These are phyloP conservation scores for Florisuga fusca DNA, from an alignment of 2,797 vertebrate species.

Conservation along the genomic window DNA sequence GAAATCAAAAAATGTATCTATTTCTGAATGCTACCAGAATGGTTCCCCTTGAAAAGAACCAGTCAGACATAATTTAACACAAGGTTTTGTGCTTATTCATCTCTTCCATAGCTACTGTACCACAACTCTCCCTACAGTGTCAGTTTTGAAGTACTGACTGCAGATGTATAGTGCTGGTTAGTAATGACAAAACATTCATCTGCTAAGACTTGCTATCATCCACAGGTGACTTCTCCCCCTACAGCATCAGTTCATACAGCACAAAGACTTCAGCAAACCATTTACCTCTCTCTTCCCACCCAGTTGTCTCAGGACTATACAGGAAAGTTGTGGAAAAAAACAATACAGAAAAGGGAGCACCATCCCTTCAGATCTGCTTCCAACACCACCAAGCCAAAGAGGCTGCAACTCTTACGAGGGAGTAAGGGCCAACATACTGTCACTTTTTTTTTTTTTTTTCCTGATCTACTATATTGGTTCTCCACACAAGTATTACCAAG, in stretches of 20 bases:
- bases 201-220: background rate
- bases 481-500: background rate
- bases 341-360: background rate
- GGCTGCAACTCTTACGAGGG: background rate
- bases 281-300: background rate
- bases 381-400: background rate
- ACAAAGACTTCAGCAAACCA: background rate
- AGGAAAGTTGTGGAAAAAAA: background rate
- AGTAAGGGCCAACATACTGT: background rate
- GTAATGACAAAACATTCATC: background rate
- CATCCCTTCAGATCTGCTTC: background rate
- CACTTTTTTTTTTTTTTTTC: background rate
- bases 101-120: background rate
- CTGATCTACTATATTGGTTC: background rate
- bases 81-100: background rate
- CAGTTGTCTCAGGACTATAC: background rate
- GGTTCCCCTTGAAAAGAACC: background rate
- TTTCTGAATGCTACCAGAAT: background rate
- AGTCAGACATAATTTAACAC: background rate
- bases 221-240: background rate
- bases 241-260: background rate
- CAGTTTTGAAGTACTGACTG: background rate
- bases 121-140: background rate
- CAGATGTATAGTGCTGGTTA: background rate
- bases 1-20: background rate